Conservation (phyloP, 2,888 invertebrate species). For the Netelia melanura region DNA sequence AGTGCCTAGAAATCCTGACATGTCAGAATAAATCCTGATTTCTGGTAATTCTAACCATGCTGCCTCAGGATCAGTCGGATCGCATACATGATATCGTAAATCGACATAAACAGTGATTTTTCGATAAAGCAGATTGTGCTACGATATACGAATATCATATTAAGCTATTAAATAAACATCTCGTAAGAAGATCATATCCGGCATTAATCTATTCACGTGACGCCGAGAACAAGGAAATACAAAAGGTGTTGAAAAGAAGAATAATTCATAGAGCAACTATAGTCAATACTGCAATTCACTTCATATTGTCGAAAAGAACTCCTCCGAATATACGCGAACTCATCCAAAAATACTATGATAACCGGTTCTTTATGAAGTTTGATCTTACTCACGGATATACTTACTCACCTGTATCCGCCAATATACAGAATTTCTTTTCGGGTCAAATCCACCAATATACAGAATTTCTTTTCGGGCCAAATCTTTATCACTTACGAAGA, state of each 20-base stretch:
- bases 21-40: too few species aligned
- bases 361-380: constrained; percentile 52
- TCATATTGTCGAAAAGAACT: constrained; percentile 73
- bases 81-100: background rate
- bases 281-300: constrained; percentile 72
- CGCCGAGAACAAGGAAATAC: background rate
- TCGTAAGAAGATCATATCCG: background rate
- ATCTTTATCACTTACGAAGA: constrained; percentile 74
- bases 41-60: background rate
- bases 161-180: background rate
- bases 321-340: constrained; percentile 73
- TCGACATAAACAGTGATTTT: background rate
- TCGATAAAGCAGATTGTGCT: background rate
- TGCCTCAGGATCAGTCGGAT: background rate
- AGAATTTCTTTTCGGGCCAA: constrained; percentile 69
- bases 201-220: background rate
- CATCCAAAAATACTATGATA: constrained; percentile 74
- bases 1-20: too few species aligned
- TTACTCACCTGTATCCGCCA: constrained; percentile 25
- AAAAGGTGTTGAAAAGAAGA: background rate
- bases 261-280: constrained; percentile 32
- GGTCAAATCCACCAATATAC: constrained; percentile 66
- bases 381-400: too few species aligned
- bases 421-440: constrained; percentile 71
- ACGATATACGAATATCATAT: constrained; percentile 21